Conservation (phyloP, 2,888 invertebrate genomes). For the Sphaerophoria rueppellii region DNA sequence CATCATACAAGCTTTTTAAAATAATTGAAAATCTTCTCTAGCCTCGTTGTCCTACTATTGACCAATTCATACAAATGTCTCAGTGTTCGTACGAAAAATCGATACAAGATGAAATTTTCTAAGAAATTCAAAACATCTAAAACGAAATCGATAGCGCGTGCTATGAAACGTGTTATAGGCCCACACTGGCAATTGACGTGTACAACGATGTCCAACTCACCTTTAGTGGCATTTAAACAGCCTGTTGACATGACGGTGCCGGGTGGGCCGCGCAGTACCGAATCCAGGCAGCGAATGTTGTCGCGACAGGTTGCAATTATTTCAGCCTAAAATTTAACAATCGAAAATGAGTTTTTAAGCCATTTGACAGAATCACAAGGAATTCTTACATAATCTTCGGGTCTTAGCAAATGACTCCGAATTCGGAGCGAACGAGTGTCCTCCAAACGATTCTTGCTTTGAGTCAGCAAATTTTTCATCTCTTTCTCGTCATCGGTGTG, state of each 20-base stretch:
- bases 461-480: conserved; percentile 80
- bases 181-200: conserved; percentile 80
- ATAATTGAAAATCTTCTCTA: conserved; percentile 65
- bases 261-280: conserved; percentile 85
- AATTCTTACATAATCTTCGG: conserved; percentile 82
- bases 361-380: neutral
- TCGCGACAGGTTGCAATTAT: conserved; percentile 93
- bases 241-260: conserved; percentile 83
- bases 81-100: conserved; percentile 79
- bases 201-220: conserved; percentile 81
- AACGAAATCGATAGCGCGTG: conserved; percentile 80
- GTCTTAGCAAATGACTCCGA: conserved; percentile 81
- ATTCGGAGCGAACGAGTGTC: conserved; percentile 81
- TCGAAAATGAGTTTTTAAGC: neutral
- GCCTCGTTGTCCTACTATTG: conserved; percentile 75
- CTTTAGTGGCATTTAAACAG: conserved; percentile 85
- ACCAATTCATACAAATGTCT: conserved; percentile 78
- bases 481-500: conserved; percentile 81
- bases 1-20: conserved; percentile 62
- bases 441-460: conserved; percentile 80
- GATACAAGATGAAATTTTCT: conserved; percentile 79
- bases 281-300: conserved; percentile 91
- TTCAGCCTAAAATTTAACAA: conserved; percentile 86
- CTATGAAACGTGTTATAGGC: conserved; percentile 81
- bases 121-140: conserved; percentile 80